Conservation (phyloP, 2,797 vertebrate species). For the Pampus argenteus region DNA sequence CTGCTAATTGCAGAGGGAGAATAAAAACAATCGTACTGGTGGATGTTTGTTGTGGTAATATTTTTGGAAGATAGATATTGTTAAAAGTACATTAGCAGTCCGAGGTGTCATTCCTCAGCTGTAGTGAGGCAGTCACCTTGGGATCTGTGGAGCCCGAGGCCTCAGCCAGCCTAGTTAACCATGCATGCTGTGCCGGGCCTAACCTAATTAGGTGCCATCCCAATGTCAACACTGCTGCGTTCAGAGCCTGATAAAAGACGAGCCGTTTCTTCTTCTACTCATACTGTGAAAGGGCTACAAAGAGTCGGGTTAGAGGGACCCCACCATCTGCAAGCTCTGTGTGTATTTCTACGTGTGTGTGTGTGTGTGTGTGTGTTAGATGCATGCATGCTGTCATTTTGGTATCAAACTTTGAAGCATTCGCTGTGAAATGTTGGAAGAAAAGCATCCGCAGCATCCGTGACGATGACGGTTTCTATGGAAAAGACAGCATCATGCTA, state of each 20-base stretch:
- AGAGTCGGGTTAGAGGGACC: conserved; percentile 65
- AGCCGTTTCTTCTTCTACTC: conserved; percentile 68
- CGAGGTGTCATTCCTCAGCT: conserved; percentile 60
- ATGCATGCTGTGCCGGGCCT: conserved; percentile 76
- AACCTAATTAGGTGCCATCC: conserved; percentile 84
- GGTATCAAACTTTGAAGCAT: conserved; percentile 51
- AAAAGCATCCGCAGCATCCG: conserved; percentile 39
- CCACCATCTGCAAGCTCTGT: conserved; percentile 72
- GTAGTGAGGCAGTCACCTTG: conserved; percentile 73
- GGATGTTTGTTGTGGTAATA: conserved; percentile 36
- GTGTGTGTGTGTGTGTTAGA: conserved; percentile 28
- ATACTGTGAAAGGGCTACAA: conserved; percentile 73
- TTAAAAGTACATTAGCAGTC: conserved; percentile 59
- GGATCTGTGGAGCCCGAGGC: conserved; percentile 77
- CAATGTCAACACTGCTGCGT: conserved; percentile 82
- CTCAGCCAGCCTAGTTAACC: conserved; percentile 79
- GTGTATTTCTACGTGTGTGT: conserved; percentile 30
- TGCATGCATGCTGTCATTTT: conserved; percentile 43
- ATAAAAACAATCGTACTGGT: conserved; percentile 13
- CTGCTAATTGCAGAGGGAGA: conserved; percentile 44
- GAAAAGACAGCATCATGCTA: conserved; percentile 3
- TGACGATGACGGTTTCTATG: neutral
- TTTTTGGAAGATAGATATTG: conserved; percentile 60
- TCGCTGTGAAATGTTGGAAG: conserved; percentile 31
- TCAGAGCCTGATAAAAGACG: conserved; percentile 76